Evolutionary conservation across 2,797 vertebrate genomes (phyloP).

Genomic region (Mormyrus hasselquistii): DNA sequence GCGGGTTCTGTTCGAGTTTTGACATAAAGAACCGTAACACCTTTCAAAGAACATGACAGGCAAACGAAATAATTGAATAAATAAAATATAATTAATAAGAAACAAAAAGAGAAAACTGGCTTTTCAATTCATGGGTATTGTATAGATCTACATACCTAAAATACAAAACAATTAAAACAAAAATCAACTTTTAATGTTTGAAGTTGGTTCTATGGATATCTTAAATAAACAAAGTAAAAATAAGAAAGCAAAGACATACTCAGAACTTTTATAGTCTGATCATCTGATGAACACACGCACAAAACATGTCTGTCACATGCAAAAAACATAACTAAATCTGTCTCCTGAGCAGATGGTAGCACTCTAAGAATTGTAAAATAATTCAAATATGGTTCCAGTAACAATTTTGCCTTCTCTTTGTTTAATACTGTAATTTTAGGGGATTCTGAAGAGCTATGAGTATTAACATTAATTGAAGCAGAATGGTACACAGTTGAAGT

Average conservation of each 20-base stretch:
- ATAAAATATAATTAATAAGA: slow-evolving; percentile 9
- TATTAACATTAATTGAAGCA: slow-evolving; percentile 67
- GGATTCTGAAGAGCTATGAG: slow-evolving; percentile 37
- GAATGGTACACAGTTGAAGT: slow-evolving; percentile 40
- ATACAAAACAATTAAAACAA: neutral
- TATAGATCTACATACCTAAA: neutral
- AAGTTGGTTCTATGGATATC: neutral
- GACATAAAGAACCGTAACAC: slow-evolving; percentile 20
- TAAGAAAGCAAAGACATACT: neutral
- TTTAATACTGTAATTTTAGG: slow-evolving; percentile 31
- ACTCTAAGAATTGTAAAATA: slow-evolving; percentile 40
- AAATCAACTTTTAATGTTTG: neutral
- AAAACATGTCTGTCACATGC: neutral
- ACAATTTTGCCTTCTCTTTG: neutral
- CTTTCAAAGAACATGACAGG: slow-evolving; percentile 10
- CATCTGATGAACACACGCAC: neutral
- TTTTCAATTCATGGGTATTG: neutral
- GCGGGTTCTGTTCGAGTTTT: slow-evolving; percentile 10
- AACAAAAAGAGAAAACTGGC: neutral
- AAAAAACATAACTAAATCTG: slow-evolving; percentile 39
- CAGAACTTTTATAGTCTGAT: neutral
- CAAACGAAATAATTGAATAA: slow-evolving; percentile 16
- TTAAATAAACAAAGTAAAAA: neutral
- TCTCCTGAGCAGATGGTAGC: slow-evolving; percentile 75
- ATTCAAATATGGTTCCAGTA: neutral